phyloP scores from a whole-genome alignment of 2,888 invertebrate species.

The Meta bourneti region DNA sequence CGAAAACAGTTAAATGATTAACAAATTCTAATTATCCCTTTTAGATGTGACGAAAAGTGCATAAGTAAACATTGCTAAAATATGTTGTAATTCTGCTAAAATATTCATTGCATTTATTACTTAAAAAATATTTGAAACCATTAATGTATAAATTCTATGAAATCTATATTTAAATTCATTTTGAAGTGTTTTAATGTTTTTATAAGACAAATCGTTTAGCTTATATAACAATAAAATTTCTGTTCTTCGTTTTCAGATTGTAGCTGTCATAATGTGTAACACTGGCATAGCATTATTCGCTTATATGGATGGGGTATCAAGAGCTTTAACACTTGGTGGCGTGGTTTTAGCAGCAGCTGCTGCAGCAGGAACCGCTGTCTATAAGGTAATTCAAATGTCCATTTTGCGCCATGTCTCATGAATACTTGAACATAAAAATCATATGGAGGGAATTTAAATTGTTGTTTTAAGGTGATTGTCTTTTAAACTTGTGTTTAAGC shows the following conservation, averaged over 20 bases:
- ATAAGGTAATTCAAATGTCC: constrained; percentile 86
- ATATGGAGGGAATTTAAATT: neutral
- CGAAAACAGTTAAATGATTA: too few species aligned
- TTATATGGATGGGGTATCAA: constrained; percentile 97
- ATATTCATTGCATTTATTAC: too few species aligned
- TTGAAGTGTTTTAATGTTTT: neutral
- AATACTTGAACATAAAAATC: neutral
- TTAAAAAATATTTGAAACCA: too few species aligned
- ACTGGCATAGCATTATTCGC: constrained; percentile 95
- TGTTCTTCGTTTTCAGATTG: constrained; percentile 85
- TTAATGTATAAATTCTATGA: too few species aligned
- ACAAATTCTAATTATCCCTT: too few species aligned
- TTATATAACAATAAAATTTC: neutral
- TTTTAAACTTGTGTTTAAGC: too few species aligned
- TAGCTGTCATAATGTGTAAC: constrained; percentile 95
- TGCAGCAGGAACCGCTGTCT: constrained; percentile 95
- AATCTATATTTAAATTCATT: too few species aligned
- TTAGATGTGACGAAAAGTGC: too few species aligned
- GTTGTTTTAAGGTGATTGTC: too few species aligned
- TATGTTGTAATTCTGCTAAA: too few species aligned
- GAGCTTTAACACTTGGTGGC: constrained; percentile 90
- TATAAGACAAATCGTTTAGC: neutral
- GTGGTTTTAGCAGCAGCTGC: constrained; percentile 94
- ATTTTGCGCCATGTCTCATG: neutral
- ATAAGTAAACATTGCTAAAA: too few species aligned